Percentiles rank a stretch among this genome's conserved stretches.
phyloP scores from a whole-genome alignment of 2,113 vertebrate genomes.

The Picathartes gymnocephalus region DNA sequence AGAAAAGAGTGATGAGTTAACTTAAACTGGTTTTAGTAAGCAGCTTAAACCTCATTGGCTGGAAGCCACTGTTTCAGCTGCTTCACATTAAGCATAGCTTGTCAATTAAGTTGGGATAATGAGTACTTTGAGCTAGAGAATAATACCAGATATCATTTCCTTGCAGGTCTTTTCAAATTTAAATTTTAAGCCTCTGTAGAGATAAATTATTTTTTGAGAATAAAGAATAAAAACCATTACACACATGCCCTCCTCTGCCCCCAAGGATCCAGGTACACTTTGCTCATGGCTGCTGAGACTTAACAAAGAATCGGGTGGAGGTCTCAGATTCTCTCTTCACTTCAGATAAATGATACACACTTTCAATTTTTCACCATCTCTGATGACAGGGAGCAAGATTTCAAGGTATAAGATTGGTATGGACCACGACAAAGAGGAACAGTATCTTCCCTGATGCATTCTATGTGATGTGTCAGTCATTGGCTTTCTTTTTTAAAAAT shows the following conservation, averaged over 20 bases:
- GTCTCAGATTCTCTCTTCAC: background rate
- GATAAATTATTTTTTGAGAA: background rate
- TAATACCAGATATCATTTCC: background rate
- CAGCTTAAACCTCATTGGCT: background rate
- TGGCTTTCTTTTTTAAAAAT: background rate
- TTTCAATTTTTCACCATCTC: background rate
- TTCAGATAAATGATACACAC: background rate
- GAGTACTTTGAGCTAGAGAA: background rate
- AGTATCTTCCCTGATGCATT: background rate
- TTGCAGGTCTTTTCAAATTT: background rate
- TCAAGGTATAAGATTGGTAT: background rate
- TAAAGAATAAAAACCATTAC: background rate
- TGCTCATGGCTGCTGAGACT: background rate
- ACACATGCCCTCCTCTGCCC: background rate
- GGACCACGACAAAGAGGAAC: background rate
- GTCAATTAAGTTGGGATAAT: background rate
- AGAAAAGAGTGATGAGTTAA: background rate
- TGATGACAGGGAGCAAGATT: background rate
- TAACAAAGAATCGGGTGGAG: slow-evolving; percentile 1
- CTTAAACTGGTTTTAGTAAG: background rate
- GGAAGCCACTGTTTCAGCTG: background rate
- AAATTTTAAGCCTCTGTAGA: background rate
- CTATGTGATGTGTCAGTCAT: background rate
- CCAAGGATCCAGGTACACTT: background rate
- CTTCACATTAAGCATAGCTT: background rate